Evolutionary conservation across 2,888 invertebrate species (phyloP).

Genomic region (Dastarcus helophoroides): DNA sequence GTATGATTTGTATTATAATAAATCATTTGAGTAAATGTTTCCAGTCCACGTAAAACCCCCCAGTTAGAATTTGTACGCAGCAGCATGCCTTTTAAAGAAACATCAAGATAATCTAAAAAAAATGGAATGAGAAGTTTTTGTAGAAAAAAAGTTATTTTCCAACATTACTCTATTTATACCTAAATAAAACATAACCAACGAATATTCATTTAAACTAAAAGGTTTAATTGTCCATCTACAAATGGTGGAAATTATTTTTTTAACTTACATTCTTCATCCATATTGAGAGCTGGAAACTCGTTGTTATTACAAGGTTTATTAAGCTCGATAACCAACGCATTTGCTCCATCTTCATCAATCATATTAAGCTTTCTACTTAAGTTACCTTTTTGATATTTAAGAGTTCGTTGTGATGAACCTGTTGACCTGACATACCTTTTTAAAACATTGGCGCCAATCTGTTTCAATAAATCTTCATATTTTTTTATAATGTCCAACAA

Average conservation of each 20-base stretch:
- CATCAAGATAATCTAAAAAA: constrained; percentile 21
- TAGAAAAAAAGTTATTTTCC: constrained; percentile 1
- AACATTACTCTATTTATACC: neutral
- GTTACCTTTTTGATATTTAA: too few species aligned
- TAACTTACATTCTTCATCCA: constrained; percentile 67
- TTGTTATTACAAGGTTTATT: constrained; percentile 46
- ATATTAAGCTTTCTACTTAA: too few species aligned
- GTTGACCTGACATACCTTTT: too few species aligned
- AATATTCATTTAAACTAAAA: too few species aligned
- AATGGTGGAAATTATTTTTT: too few species aligned
- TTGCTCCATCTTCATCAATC: too few species aligned
- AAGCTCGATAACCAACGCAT: constrained; percentile 45
- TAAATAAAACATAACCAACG: too few species aligned
- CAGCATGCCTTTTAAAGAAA: constrained; percentile 13
- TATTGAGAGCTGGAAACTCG: constrained; percentile 50
- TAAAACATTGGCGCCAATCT: too few species aligned
- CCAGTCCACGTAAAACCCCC: constrained; percentile 77
- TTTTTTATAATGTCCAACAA: constrained; percentile 13
- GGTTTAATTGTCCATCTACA: too few species aligned
- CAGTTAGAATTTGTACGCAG: constrained; percentile 48
- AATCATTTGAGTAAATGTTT: constrained; percentile 73
- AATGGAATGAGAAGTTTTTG: too few species aligned
- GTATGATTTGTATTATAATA: constrained; percentile 29
- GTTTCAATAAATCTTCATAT: too few species aligned
- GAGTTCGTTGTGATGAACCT: too few species aligned